Evolutionary conservation across 1,140 invertebrate genomes (phyloP).

Genomic region (Leptinotarsa defecta): DNA sequence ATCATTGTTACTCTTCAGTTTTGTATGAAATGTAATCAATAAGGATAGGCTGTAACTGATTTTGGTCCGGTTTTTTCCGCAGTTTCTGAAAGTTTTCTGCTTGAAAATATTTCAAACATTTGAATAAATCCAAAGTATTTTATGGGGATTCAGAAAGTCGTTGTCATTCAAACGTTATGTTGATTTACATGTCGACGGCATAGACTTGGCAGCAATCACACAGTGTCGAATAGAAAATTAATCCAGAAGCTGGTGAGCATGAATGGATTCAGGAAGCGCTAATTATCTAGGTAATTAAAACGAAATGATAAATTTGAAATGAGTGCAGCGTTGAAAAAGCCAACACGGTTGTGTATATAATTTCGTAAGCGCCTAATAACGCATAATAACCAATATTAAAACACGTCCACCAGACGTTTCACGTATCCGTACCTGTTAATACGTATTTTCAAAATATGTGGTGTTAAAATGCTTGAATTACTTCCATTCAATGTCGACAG

Average conservation of each 20-base stretch:
- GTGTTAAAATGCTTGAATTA: slow-evolving; percentile 52
- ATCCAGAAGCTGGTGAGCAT: neutral
- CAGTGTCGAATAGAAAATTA: neutral
- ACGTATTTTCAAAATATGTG: slow-evolving; percentile 43
- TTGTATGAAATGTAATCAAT: no score
- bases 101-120: no score
- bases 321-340: neutral
- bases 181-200: no score
- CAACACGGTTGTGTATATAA: slow-evolving; percentile 1
- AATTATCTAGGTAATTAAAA: neutral
- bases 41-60: no score
- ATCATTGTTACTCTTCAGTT: no score
- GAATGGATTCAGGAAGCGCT: neutral
- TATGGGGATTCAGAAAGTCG: no score
- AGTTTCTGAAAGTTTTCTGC: no score
- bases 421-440: slow-evolving; percentile 35
- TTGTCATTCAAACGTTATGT: no score
- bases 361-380: slow-evolving; percentile 13
- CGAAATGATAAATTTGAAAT: neutral
- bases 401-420: neutral
- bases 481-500: slow-evolving; percentile 48
- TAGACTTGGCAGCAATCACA: no score
- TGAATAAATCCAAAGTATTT: no score
- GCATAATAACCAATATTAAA: slow-evolving; percentile 18
- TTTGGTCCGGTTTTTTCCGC: no score